These are phyloP conservation scores for Agrotis ipsilon DNA, from an alignment of 2,888 invertebrate species.

Conservation along the genomic window DNA sequence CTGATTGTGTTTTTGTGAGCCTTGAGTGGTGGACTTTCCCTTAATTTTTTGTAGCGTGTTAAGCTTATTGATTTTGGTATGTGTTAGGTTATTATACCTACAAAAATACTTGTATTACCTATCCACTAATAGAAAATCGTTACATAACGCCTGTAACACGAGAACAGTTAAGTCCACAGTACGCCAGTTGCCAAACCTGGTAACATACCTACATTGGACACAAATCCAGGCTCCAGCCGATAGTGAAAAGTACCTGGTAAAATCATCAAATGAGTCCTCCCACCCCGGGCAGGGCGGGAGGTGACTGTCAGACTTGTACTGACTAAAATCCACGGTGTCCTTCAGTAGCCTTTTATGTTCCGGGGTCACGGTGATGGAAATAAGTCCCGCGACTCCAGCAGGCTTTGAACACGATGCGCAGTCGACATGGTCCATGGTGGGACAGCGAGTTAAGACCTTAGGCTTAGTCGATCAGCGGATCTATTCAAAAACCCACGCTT, in stretches of 20 bases:
- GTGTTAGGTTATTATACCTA: constrained; percentile 2
- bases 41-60: constrained; percentile 53
- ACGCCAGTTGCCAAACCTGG: neutral
- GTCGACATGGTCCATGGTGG: no score
- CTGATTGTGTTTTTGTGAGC: constrained; percentile 68
- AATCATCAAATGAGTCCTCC: no score
- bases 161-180: neutral
- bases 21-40: constrained; percentile 41
- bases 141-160: neutral
- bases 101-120: neutral
- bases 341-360: no score
- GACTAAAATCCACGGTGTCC: no score
- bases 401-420: no score
- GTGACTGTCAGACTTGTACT: no score
- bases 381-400: no score
- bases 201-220: neutral
- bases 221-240: neutral
- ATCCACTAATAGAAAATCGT: neutral
- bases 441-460: no score
- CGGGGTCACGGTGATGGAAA: no score
- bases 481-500: neutral
- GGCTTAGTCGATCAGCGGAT: no score
- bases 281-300: no score
- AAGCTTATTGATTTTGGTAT: constrained; percentile 47
- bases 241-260: neutral